Evolutionary conservation across 2,113 vertebrate genomes (phyloP), one percentile per base, ranked within the genome.

Genomic region (Phasianus colchicus): DNA sequence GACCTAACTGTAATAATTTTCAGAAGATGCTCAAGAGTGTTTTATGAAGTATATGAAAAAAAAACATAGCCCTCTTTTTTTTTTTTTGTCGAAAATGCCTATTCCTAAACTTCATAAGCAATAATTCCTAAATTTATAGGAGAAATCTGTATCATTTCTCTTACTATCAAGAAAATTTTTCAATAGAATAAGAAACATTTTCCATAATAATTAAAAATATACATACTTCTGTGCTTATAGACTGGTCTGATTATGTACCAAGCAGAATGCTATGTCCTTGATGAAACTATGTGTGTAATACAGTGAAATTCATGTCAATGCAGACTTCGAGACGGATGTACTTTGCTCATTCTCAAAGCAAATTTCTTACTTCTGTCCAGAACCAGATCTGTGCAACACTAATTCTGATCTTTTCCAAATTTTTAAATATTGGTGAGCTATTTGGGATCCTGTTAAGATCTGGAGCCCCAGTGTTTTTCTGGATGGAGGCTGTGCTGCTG

Each of bases 221-320:
- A 40, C 14, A 43, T 9, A 55, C 69, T 83, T 71, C 10, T 36
- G 29, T 81, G 34, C 47, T 78, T 42, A 60, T 36, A 70, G 83
- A 58, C 30, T 18, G 63, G n/a, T 36, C 73, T 76, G 30, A 66
- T 93, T 70, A 69, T 54, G n/a, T 30, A 70, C 30, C 45, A 83
- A 63, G 74, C 21, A 36, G 38, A 25, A 66, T 50, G 55, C 14
- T 34, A 54, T 0, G 0, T 12, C 22, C 16, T 54, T 81, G 30
- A 38, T 50, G 45, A 71, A 83, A 90, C 48, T 34, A 45, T 32
- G 36, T 66, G 22, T 11, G 32, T 47, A 43, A 47, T 43, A 65
- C 5, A 64, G 16, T 45, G 21, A 79, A 89, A 57, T 24, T 71
- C 11, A 74, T 45, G 11, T 66, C 61, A 34, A 32, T 54, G 30